A percentile compares a stretch with the other conserved stretches of the same genome.
Evolutionary conservation across 2,888 invertebrate genomes (phyloP).

Genomic region (Galerucella pusilla): DNA sequence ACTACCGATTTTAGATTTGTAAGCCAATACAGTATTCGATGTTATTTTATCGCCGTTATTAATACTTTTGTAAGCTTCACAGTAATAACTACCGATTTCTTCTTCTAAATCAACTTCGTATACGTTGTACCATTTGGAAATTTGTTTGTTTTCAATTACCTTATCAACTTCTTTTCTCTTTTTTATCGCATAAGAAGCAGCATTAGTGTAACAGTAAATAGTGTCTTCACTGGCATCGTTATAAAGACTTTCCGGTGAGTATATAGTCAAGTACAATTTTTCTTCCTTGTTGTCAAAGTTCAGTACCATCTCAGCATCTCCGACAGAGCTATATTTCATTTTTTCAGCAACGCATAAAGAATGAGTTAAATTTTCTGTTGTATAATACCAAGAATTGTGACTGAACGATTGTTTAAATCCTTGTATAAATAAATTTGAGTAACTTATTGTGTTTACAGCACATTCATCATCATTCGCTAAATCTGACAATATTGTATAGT

Average conservation of each 20-base stretch:
- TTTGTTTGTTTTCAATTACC: constrained; percentile 27
- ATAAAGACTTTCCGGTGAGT: constrained; percentile 70
- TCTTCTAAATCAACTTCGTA: constrained; percentile 68
- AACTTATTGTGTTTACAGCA: constrained; percentile 36
- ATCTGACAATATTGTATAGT: constrained; percentile 42
- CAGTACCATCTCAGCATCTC: constrained; percentile 46
- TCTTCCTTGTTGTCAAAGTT: constrained; percentile 48
- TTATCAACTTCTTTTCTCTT: constrained; percentile 59
- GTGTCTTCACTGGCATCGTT: constrained; percentile 66
- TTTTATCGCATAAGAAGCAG: constrained; percentile 67
- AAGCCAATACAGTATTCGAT: constrained; percentile 68
- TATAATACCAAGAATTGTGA: constrained; percentile 40
- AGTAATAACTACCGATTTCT: constrained; percentile 74
- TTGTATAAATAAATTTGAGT: background rate
- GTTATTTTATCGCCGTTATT: constrained; percentile 59
- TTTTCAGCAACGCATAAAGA: constrained; percentile 45
- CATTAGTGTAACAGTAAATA: constrained; percentile 73
- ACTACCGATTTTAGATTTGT: constrained; percentile 54
- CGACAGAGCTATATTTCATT: background rate
- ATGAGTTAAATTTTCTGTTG: constrained; percentile 40
- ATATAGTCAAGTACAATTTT: constrained; percentile 66
- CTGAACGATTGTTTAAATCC: constrained; percentile 36
- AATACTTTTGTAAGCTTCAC: constrained; percentile 69
- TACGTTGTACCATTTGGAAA: constrained; percentile 49
- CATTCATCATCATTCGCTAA: constrained; percentile 46